Evolutionary conservation across 2,797 vertebrate genomes (phyloP).

Genomic region (Pyrocephalus nanus): DNA sequence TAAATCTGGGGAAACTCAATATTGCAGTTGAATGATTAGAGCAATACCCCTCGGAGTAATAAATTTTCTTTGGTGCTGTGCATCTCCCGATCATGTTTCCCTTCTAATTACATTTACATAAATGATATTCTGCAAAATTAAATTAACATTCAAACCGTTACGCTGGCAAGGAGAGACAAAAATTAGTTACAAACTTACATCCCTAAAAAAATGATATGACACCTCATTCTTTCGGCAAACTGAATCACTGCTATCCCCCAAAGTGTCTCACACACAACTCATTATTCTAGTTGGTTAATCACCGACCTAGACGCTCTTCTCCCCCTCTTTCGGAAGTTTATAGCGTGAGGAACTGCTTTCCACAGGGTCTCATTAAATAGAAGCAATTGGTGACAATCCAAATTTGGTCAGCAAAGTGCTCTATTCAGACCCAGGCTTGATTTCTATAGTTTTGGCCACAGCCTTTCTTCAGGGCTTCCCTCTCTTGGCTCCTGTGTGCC

Average conservation of each 20-base stretch:
- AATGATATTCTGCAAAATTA: conserved; percentile 95
- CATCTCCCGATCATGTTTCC: conserved; percentile 90
- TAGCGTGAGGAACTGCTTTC: neutral
- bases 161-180: conserved; percentile 81
- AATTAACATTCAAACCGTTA: conserved; percentile 88
- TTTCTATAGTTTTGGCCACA: conserved; percentile 33
- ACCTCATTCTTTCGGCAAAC: conserved; percentile 63
- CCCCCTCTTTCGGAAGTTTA: conserved; percentile 24
- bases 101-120: conserved; percentile 99
- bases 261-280: conserved; percentile 55
- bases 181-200: conserved; percentile 81
- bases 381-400: conserved; percentile 43
- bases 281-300: conserved; percentile 59
- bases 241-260: conserved; percentile 63
- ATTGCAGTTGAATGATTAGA: conserved; percentile 99
- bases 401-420: conserved; percentile 33
- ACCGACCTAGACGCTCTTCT: conserved; percentile 38
- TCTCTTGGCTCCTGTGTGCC: neutral
- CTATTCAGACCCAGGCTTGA: neutral
- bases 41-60: conserved; percentile 91
- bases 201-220: conserved; percentile 63
- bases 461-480: neutral
- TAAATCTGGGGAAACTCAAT: conserved; percentile 96
- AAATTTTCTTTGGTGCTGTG: conserved; percentile 92
- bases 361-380: conserved; percentile 39